These are phyloP conservation scores for Conistra vaccinii DNA, from an alignment of 2,888 invertebrate genomes.

Conservation along the genomic window DNA sequence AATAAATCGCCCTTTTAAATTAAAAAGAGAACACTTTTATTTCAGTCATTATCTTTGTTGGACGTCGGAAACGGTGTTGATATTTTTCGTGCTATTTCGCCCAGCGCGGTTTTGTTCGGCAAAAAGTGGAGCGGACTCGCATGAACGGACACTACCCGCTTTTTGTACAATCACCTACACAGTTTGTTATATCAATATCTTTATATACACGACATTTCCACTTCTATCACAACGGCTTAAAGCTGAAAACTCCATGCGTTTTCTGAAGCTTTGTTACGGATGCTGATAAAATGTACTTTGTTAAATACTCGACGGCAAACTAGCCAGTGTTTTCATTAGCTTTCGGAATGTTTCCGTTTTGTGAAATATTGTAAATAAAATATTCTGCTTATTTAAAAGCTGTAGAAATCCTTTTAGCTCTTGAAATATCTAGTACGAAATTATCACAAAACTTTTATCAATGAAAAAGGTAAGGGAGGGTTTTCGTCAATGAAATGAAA, in stretches of 20 bases:
- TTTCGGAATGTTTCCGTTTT: slow-evolving; percentile 63
- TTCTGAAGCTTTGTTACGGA: slow-evolving; percentile 37
- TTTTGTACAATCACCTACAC: slow-evolving; percentile 70
- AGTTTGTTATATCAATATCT: slow-evolving; percentile 65
- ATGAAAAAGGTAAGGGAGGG: neutral
- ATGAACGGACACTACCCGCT: slow-evolving; percentile 69
- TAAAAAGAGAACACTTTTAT: slow-evolving; percentile 44
- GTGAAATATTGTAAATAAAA: slow-evolving; percentile 58
- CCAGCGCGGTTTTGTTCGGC: slow-evolving; percentile 68
- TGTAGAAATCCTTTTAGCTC: neutral
- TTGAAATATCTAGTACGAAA: neutral
- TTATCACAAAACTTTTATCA: neutral
- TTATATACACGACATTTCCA: slow-evolving; percentile 37
- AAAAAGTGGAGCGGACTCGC: slow-evolving; percentile 72
- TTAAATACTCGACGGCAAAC: slow-evolving; percentile 65
- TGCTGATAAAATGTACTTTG: slow-evolving; percentile 67
- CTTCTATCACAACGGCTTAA: slow-evolving; percentile 29
- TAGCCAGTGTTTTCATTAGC: slow-evolving; percentile 69
- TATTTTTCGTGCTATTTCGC: slow-evolving; percentile 74
- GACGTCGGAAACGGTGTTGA: slow-evolving; percentile 64
- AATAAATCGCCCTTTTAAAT: slow-evolving; percentile 54
- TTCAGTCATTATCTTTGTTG: slow-evolving; percentile 57
- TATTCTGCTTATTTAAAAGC: slow-evolving; percentile 21
- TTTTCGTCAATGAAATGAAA: slow-evolving; percentile 1
- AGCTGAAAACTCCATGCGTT: slow-evolving; percentile 48